Conservation (phyloP, 1,140 invertebrate genomes). For the Luehdorfia chinensis region DNA sequence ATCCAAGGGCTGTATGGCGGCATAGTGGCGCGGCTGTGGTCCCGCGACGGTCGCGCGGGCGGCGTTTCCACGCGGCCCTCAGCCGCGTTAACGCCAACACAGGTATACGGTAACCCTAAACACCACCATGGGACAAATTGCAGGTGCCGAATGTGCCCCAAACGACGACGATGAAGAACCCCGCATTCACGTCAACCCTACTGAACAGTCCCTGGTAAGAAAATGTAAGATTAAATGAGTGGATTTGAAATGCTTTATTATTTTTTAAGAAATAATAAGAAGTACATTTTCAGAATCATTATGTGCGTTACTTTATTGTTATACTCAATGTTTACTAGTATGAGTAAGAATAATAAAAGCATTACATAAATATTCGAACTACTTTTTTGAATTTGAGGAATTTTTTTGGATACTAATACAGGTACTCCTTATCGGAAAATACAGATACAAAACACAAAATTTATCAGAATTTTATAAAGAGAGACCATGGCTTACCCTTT, state of each 20-base stretch:
- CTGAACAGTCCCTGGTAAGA: constrained; percentile 59
- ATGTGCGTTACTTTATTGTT: too few species aligned
- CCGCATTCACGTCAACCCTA: constrained; percentile 55
- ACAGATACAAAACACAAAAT: too few species aligned
- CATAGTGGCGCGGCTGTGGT: constrained; percentile 56
- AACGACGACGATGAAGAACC: constrained; percentile 58
- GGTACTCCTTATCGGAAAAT: too few species aligned
- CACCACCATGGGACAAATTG: constrained; percentile 54
- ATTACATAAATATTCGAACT: too few species aligned
- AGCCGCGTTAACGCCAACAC: constrained; percentile 34
- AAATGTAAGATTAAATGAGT: constrained; percentile 16
- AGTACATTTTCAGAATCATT: too few species aligned
- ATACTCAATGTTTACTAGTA: too few species aligned
- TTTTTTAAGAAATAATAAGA: too few species aligned
- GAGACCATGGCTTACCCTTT: too few species aligned
- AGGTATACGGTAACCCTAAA: background rate
- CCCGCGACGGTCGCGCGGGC: constrained; percentile 64
- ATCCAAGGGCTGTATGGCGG: constrained; percentile 32
- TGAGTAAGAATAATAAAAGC: too few species aligned
- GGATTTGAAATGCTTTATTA: background rate
- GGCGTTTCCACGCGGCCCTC: constrained; percentile 50
- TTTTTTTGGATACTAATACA: too few species aligned
- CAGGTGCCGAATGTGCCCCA: constrained; percentile 48
- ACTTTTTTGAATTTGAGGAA: too few species aligned
- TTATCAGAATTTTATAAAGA: too few species aligned